These are phyloP conservation scores for Heliocidaris tuberculata DNA, from an alignment of 35 echinoderm and acorn worm species.

Conservation along the genomic window DNA sequence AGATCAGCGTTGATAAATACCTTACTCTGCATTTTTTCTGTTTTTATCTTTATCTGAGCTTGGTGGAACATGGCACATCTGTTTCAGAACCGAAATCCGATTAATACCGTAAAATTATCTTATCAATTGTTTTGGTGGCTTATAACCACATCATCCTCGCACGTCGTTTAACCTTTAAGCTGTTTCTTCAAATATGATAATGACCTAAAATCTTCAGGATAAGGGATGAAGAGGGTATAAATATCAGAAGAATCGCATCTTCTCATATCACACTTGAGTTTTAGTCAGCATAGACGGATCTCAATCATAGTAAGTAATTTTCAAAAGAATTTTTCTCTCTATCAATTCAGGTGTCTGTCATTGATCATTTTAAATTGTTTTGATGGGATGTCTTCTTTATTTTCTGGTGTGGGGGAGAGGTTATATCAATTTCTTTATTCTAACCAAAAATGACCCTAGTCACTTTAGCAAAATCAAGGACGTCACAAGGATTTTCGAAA, in stretches of 20 bases:
- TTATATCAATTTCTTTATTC: too few relatives aligned
- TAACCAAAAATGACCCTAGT: too few relatives aligned
- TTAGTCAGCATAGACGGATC: background rate
- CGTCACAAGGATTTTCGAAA: too few relatives aligned
- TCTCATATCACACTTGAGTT: background rate
- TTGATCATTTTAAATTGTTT: too few relatives aligned
- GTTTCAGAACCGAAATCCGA: background rate
- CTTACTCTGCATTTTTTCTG: background rate
- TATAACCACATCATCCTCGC: background rate
- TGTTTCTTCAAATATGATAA: background rate
- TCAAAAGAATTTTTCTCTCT: too few relatives aligned
- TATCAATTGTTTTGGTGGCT: background rate
- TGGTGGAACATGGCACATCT: background rate
- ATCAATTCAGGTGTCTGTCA: too few relatives aligned
- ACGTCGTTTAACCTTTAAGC: background rate
- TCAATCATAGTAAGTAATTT: background rate
- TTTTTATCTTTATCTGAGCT: background rate
- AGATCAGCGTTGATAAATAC: background rate
- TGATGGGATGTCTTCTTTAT: too few relatives aligned
- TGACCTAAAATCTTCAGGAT: background rate
- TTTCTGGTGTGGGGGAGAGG: too few relatives aligned
- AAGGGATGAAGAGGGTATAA: background rate
- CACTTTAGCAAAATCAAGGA: too few relatives aligned
- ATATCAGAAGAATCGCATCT: background rate
- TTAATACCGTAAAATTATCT: background rate